Base-by-base conservation (phyloP, 2,888 invertebrate species). In the Scaptomyza tumidula region DNA sequence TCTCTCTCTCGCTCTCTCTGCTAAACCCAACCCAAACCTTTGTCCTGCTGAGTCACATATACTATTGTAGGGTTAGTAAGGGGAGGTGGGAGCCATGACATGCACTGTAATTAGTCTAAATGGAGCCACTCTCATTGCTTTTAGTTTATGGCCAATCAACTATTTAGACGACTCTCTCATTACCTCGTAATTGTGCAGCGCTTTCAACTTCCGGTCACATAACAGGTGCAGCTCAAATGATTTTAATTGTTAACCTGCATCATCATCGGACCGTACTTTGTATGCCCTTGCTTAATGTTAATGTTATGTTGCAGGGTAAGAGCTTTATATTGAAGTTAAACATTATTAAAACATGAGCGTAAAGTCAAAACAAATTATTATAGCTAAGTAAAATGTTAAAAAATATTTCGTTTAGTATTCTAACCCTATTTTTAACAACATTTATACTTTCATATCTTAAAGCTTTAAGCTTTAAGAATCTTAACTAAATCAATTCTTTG, bases 201-300 rank as follows among this genome's bases (percentile, higher is more conserved):
- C 14, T 80, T 64, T 72, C 61, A 55, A 81, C 80, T 84, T 80
- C 80, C 80, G 80, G 78, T 80, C 80, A 71, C 72, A 80, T 78
- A 80, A 75, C 75, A 81, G 82, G 75, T 68, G 71, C 75, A 75
- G 70, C 31, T 10, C 35, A 53, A 73, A 44, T 59, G 46, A 54
- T 39, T 74, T 56, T n/a, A 46, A 56, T 31, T 55, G 10, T 44
- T 9, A 3, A 52, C 14, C 45, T 19, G 29, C 24, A 5, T 24
- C 24, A 24, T 4, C 24, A 5, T 24, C 24, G 24, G 4, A 24
- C 31, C 74, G 68, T 59, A 52, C n/a, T 35, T 10, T 35, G 27
- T 1, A 43, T 71, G 19, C 70, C 45, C 70, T 71, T 29, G 13
- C 31, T 11, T 16, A 6, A 29, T 29, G 3, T 10, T n/a, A 24